Evolutionary conservation across 2,113 vertebrate species (phyloP).

Genomic region (Coryphaenoides rupestris): DNA sequence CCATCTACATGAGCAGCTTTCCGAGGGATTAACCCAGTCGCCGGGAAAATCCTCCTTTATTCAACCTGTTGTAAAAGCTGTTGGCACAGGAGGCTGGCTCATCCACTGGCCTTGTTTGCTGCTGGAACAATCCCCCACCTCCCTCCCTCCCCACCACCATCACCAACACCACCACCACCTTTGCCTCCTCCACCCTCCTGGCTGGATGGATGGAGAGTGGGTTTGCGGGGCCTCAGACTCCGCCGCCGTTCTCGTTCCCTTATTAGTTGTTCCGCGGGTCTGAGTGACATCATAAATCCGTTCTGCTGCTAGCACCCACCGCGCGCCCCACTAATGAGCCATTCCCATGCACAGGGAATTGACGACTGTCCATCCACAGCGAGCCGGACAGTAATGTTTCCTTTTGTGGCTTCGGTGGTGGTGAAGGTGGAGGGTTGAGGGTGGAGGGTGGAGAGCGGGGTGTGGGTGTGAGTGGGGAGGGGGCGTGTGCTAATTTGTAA

Average conservation of each 20-base stretch:
- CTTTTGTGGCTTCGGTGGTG: background rate
- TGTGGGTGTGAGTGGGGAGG: no score
- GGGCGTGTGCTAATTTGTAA: conserved; percentile 67
- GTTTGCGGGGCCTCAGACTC: conserved; percentile 78
- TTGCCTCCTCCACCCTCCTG: conserved; percentile 17
- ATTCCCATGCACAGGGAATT: conserved; percentile 97
- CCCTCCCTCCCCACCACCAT: no score
- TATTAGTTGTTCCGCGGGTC: conserved; percentile 93
- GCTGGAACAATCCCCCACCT: conserved; percentile 97
- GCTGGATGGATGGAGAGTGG: conserved; percentile 74
- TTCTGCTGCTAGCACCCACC: conserved; percentile 80
- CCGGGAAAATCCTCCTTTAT: conserved; percentile 99
- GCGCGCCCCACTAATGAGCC: conserved; percentile 85
- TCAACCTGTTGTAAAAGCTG: conserved; percentile 99
- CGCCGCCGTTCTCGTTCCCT: conserved; percentile 77
- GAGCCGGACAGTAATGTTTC: conserved; percentile 80
- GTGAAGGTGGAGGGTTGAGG: no score
- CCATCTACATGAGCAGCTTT: conserved; percentile 99
- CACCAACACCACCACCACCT: no score
- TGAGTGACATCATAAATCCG: conserved; percentile 99
- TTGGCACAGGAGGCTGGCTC: conserved; percentile 95
- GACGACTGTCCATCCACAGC: conserved; percentile 88
- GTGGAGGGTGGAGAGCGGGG: background rate
- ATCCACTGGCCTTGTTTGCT: conserved; percentile 97
- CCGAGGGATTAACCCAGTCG: conserved; percentile 99